A percentile compares a stretch with the other conserved stretches of the same genome.
These are phyloP conservation scores for Rhagoletis zephyria DNA, from an alignment of 1,140 invertebrate species.

Conservation along the genomic window DNA sequence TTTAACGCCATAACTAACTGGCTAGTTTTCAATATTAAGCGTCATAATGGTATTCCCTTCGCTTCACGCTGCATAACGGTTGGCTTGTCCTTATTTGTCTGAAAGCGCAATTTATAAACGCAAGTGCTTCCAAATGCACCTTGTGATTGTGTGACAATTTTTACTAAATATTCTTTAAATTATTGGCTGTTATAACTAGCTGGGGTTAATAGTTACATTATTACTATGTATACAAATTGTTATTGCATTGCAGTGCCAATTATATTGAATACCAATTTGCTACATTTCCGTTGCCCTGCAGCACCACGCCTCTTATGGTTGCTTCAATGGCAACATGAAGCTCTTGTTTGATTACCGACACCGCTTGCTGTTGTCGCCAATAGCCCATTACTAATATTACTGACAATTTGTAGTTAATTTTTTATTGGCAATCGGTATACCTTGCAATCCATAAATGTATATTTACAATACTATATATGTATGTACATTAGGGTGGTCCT, in stretches of 20 bases:
- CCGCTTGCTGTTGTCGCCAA: slow-evolving; percentile 10
- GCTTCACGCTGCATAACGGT: background rate
- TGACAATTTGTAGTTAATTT: slow-evolving; percentile 13
- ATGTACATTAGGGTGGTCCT: too few species aligned
- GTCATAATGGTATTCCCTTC: background rate
- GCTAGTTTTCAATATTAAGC: background rate
- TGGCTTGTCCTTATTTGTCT: background rate
- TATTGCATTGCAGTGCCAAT: background rate
- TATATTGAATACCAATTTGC: background rate
- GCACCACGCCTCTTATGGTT: background rate
- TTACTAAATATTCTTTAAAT: background rate
- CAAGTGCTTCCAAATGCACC: background rate
- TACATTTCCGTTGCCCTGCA: background rate
- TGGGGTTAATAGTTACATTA: background rate
- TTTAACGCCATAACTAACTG: background rate
- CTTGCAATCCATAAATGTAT: background rate
- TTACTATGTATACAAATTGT: background rate
- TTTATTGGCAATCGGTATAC: background rate
- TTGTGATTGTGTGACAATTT: background rate
- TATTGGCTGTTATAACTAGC: background rate
- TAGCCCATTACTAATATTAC: background rate
- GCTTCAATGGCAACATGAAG: slow-evolving; percentile 10
- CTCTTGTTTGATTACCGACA: background rate
- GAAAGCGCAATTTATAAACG: background rate
- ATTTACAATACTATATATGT: too few species aligned